Base-by-base conservation (phyloP, 2,888 invertebrate genomes). In the Heteromurus nitidus region DNA sequence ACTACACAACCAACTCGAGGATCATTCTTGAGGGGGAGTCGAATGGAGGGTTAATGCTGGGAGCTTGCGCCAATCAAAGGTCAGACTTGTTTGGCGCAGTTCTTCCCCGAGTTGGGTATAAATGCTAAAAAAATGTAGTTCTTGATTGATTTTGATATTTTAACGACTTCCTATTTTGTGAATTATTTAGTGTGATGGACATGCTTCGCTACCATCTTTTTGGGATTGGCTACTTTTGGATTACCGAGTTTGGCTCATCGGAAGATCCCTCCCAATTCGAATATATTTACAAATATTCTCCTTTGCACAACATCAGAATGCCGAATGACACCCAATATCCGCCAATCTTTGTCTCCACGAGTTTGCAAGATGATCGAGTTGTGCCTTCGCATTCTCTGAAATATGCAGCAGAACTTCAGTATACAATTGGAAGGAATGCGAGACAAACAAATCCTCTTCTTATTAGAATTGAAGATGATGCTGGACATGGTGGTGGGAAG, bases 181-280 rank as follows among this genome's bases (percentile, higher is more conserved):
- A 50, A 3, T 7, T 5, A 5, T 50, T 5, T 90, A 97, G 97
- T 16, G 98, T 99, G 1, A 91, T 98, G 90, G 99, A 99, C 90
- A 97, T 99, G 98, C 91, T 99, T 82, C 93, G 98, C 74, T 99
- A 95, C 91, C 98, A 99, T 90, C 97, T 97, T 91, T 98, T 99
- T 90, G 99, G 99, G 3, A 97, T 98, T 88, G 99, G 98, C 0
- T 95, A 95, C 90, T 95, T 97, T 58, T 99, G 99, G 99, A 94
- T 92, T n/a, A 95, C 97, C 0, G 99, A 99, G 90, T 99, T 95
- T 90, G 99, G 99, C 53, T 94, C 94, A 89, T 94, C 98, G 0
- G 96, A 96, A 87, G 93, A 95, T 87, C 91, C 93, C 87, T 93
- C 95, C 28, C 95, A 98, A 88, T 99, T 98, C 89, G 91, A 94